phyloP scores from a whole-genome alignment of 2,113 vertebrate genomes.

The Crypturellus undulatus region DNA sequence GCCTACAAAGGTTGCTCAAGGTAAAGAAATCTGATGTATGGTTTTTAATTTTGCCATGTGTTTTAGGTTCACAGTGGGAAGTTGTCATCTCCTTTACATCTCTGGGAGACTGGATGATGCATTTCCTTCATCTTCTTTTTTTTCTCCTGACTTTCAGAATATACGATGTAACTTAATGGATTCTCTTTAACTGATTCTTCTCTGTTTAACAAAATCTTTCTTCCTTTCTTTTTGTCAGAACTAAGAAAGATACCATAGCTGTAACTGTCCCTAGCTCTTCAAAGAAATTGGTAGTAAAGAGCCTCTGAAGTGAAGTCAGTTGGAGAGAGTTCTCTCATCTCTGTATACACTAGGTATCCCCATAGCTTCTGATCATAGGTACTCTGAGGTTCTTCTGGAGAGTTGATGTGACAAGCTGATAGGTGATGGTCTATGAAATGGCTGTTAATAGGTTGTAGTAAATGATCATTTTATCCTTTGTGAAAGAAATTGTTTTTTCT shows the following conservation, averaged over 20 bases:
- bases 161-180: neutral
- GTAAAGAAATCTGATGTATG: conserved; percentile 78
- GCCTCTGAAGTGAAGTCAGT: neutral
- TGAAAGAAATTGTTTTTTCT: neutral
- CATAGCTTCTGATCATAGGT: conserved; percentile 1
- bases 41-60: conserved; percentile 68
- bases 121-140: neutral
- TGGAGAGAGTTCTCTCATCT: neutral
- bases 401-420: neutral
- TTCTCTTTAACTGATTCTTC: neutral
- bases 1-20: conserved; percentile 81
- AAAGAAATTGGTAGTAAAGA: neutral
- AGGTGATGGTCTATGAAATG: neutral
- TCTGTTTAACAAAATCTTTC: neutral
- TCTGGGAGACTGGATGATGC: neutral
- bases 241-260: neutral
- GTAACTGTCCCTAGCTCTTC: neutral
- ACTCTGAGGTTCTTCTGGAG: neutral
- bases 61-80: conserved; percentile 56
- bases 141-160: neutral
- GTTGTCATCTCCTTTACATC: neutral
- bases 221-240: neutral
- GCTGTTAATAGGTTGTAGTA: neutral
- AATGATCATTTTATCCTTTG: neutral
- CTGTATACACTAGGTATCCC: neutral